Conservation (phyloP, 1,140 invertebrate species). For the Centruroides vittatus region DNA sequence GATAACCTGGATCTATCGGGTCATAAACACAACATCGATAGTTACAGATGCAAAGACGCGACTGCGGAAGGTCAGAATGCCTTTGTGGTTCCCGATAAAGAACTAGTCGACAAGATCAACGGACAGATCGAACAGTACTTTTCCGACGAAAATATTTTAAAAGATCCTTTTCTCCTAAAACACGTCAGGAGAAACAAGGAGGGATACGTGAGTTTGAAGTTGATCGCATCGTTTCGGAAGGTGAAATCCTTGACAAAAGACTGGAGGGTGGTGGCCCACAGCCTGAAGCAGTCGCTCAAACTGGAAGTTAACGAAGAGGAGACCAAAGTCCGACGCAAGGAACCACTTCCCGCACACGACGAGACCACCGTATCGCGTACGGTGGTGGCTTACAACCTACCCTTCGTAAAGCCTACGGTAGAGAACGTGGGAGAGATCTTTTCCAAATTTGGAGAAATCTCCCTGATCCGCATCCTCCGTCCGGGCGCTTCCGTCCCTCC, state of each 20-base stretch:
- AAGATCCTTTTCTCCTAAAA: constrained; percentile 86
- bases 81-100: constrained; percentile 3
- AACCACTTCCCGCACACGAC: constrained; percentile 72
- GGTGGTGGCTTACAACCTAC: constrained; percentile 70
- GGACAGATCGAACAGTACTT: constrained; percentile 86
- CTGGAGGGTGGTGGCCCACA: constrained; percentile 77
- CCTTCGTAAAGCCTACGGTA: constrained; percentile 64
- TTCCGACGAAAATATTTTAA: constrained; percentile 82
- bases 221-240: constrained; percentile 42
- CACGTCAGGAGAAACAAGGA: constrained; percentile 87
- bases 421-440: constrained; percentile 74
- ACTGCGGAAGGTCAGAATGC: not conserved
- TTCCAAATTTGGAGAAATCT: constrained; percentile 44
- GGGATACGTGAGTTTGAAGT: constrained; percentile 82
- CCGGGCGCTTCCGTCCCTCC: constrained; percentile 66
- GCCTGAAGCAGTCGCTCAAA: constrained; percentile 57
- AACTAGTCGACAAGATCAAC: constrained; percentile 23
- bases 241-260: constrained; percentile 69
- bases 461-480: constrained; percentile 64
- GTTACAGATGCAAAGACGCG: not conserved
- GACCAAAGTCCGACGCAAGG: constrained; percentile 69
- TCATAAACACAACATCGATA: not conserved
- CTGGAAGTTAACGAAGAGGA: constrained; percentile 79
- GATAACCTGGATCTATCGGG: not conserved
- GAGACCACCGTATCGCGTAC: constrained; percentile 74